These are phyloP conservation scores for Smutsia temminckii DNA, from an alignment of 2,797 vertebrate species.

Conservation along the genomic window DNA sequence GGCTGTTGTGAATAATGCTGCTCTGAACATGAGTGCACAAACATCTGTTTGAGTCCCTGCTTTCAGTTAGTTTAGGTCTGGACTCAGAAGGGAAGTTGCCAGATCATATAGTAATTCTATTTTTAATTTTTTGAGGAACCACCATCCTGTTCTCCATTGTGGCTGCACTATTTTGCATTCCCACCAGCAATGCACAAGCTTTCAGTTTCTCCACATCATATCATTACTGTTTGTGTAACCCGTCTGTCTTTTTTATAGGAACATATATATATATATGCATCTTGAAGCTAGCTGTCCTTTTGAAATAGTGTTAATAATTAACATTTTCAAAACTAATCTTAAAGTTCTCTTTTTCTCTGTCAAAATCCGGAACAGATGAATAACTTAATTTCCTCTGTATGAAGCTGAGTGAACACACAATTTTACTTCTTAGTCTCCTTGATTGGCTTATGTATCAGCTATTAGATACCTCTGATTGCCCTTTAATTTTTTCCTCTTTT, in stretches of 20 bases:
- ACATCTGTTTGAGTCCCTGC: not conserved
- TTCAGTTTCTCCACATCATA: not conserved
- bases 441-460: not conserved
- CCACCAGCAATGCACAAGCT: not conserved
- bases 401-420: not conserved
- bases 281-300: not conserved
- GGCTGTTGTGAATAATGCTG: not conserved
- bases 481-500: conserved; percentile 8
- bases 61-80: not conserved
- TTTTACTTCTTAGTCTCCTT: not conserved
- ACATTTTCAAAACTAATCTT: conserved; percentile 32
- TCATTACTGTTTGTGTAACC: not conserved
- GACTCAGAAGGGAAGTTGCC: not conserved
- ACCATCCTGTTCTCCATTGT: not conserved
- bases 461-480: not conserved
- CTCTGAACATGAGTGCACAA: not conserved
- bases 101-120: not conserved
- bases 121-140: not conserved
- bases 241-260: not conserved
- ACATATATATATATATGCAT: not conserved
- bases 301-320: conserved; percentile 16
- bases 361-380: not conserved
- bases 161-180: not conserved
- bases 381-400: not conserved
- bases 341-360: conserved; percentile 4